A percentile compares a stretch with the other conserved stretches of the same genome.
phyloP scores from a whole-genome alignment of 2,888 invertebrate genomes.

The Mythimna impura region DNA sequence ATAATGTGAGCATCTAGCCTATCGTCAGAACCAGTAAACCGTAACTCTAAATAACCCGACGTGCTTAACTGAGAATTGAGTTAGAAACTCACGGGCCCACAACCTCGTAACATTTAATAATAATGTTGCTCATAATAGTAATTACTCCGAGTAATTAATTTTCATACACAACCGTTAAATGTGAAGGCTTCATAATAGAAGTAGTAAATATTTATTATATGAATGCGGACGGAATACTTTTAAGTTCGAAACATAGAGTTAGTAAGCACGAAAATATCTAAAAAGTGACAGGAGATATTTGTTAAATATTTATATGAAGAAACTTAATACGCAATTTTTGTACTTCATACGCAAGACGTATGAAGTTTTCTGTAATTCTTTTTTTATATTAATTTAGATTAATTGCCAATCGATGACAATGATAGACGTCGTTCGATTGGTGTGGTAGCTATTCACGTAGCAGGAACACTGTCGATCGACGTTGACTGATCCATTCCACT shows the following conservation, averaged over 20 bases:
- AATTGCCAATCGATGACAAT: too few relatives aligned
- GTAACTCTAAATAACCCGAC: constrained; percentile 17
- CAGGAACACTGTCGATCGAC: too few relatives aligned
- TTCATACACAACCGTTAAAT: constrained; percentile 46
- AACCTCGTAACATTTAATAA: constrained; percentile 56
- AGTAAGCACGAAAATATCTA: neutral
- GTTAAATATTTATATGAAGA: too few relatives aligned
- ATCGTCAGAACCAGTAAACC: constrained; percentile 5
- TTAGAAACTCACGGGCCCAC: constrained; percentile 10
- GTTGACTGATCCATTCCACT: too few relatives aligned
- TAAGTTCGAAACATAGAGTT: neutral
- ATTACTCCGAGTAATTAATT: constrained; percentile 56
- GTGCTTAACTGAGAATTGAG: constrained; percentile 18
- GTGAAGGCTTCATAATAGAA: constrained; percentile 32
- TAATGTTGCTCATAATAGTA: constrained; percentile 45
- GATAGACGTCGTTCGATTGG: too few relatives aligned
- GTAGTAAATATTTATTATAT: constrained; percentile 37
- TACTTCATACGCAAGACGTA: too few relatives aligned
- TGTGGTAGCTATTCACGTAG: too few relatives aligned
- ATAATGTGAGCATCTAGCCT: neutral
- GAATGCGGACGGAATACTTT: constrained; percentile 6
- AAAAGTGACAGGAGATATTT: neutral
- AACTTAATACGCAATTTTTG: too few relatives aligned
- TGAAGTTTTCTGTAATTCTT: too few relatives aligned
- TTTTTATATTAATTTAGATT: too few relatives aligned